These are phyloP conservation scores for Aphis craccivora DNA, from an alignment of 1,140 invertebrate genomes.

Conservation along the genomic window DNA sequence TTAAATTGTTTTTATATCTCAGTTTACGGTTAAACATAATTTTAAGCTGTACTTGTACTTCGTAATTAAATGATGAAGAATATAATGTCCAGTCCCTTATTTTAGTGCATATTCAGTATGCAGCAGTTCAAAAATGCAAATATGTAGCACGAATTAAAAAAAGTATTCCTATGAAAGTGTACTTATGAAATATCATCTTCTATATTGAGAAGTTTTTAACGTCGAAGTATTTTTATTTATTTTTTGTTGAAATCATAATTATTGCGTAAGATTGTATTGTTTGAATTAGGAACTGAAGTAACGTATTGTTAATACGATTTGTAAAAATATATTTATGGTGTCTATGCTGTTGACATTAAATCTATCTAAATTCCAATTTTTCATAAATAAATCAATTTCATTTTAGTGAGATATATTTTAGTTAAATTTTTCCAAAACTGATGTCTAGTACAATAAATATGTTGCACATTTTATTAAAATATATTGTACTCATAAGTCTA, in stretches of 20 bases:
- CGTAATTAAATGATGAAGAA: not conserved
- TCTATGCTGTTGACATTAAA: not conserved
- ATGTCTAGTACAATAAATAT: not conserved
- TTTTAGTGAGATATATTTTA: not conserved
- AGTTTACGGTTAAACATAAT: not conserved
- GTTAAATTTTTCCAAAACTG: not conserved
- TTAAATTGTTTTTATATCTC: conserved; percentile 1
- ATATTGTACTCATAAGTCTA: not conserved
- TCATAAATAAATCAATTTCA: not conserved
- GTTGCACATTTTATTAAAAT: not conserved
- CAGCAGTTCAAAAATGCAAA: not conserved
- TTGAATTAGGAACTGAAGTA: too few relatives aligned
- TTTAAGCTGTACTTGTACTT: not conserved
- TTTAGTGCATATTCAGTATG: not conserved
- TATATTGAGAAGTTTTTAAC: not conserved
- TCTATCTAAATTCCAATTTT: not conserved
- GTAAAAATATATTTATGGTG: not conserved
- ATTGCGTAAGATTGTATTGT: too few relatives aligned
- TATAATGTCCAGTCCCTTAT: not conserved
- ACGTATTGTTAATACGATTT: not conserved
- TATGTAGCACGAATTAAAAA: not conserved
- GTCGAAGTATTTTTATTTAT: not conserved
- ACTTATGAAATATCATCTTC: not conserved
- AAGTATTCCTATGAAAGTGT: not conserved
- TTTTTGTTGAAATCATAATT: not conserved